Evolutionary conservation across 2,888 invertebrate species (phyloP).

Genomic region (Monopis laevigella): DNA sequence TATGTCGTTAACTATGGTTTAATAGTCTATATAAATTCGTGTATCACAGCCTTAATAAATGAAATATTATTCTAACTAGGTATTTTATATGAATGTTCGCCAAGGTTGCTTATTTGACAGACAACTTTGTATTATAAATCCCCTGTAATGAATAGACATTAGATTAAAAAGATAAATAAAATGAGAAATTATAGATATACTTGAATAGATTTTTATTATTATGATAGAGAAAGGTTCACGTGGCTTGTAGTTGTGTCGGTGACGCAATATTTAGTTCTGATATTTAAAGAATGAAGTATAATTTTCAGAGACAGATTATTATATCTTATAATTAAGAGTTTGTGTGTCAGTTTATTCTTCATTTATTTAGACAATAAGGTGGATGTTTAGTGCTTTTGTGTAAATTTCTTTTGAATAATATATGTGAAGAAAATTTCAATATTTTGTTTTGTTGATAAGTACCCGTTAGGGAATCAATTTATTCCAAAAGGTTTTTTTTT

Average conservation of each 20-base stretch:
- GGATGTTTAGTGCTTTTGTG: conserved; percentile 70
- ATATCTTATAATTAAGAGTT: conserved; percentile 59
- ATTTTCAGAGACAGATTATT: conserved; percentile 66
- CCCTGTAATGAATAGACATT: background rate
- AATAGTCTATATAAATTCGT: no score
- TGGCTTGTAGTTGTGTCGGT: conserved; percentile 49
- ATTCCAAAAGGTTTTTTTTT: no score
- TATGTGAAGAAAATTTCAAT: conserved; percentile 55
- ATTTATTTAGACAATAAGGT: conserved; percentile 67
- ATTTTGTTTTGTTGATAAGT: conserved; percentile 24
- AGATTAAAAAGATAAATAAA: no score
- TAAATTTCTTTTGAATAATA: conserved; percentile 69
- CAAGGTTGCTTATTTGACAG: no score
- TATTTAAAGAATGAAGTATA: conserved; percentile 57
- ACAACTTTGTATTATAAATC: background rate
- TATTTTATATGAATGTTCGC: no score
- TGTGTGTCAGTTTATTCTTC: conserved; percentile 61
- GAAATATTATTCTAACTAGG: no score
- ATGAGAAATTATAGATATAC: background rate
- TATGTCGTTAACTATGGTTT: no score
- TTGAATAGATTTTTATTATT: background rate
- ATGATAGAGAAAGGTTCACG: background rate
- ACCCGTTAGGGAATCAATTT: no score
- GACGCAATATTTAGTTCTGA: conserved; percentile 53
- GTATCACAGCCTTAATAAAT: no score